Percentiles rank a stretch among this genome's conserved stretches.
Evolutionary conservation across 2,113 vertebrate species (phyloP).

Genomic region (Cyphotilapia sp.): DNA sequence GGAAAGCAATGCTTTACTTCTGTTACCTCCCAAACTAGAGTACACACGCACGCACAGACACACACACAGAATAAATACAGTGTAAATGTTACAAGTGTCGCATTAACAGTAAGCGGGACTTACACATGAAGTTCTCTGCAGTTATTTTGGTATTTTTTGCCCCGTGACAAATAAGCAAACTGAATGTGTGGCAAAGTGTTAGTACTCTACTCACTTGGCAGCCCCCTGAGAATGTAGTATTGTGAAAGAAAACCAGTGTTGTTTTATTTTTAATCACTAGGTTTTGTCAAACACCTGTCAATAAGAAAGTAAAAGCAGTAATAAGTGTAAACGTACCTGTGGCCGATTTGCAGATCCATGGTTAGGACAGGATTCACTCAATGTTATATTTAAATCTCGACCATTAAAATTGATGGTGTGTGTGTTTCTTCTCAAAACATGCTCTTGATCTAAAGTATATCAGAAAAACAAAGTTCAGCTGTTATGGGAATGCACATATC

Average conservation of each 20-base stretch:
- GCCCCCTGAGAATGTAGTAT: fast-evolving
- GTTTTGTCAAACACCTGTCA: not conserved
- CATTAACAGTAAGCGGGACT: not conserved
- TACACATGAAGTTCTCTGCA: not conserved
- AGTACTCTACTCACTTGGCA: not conserved
- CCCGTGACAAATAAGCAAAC: not conserved
- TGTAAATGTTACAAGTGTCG: fast-evolving
- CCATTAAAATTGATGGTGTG: not conserved
- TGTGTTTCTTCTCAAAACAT: not conserved
- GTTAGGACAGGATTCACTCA: not conserved
- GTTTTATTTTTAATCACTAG: not conserved
- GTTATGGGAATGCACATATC: not conserved
- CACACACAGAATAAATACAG: not conserved
- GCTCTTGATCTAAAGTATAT: not conserved
- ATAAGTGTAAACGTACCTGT: fast-evolving
- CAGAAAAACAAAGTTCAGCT: not conserved
- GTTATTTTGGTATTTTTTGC: not conserved
- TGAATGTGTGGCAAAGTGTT: not conserved
- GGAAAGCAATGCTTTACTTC: not conserved
- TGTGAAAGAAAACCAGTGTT: not conserved
- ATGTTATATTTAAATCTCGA: not conserved
- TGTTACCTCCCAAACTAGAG: not conserved
- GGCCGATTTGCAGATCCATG: fast-evolving
- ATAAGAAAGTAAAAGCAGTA: not conserved
- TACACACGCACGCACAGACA: fast-evolving